A percentile compares a stretch with the other conserved stretches of the same genome.
Conservation (phyloP, 1,140 invertebrate genomes). For the Tetramorium simillimum region DNA sequence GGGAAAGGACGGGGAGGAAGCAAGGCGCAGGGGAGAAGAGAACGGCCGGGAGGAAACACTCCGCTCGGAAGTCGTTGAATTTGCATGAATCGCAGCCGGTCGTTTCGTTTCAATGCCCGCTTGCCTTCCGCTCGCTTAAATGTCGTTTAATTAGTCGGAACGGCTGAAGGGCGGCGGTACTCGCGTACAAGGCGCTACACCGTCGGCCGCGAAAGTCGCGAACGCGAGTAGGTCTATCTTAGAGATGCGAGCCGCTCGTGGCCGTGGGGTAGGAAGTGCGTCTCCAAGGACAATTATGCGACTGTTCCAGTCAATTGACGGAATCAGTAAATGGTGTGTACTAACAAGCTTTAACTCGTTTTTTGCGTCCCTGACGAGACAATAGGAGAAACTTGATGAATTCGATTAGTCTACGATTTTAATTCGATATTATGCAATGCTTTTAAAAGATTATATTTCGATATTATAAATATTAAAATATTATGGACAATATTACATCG, state of each 20-base stretch:
- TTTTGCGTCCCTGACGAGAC: neutral
- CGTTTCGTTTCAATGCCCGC: constrained; percentile 73
- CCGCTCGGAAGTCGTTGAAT: constrained; percentile 73
- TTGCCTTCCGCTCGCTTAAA: constrained; percentile 68
- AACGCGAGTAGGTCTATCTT: neutral
- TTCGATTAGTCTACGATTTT: neutral
- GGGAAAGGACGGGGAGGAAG: neutral
- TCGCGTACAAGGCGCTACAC: constrained; percentile 51
- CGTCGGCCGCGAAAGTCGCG: constrained; percentile 19
- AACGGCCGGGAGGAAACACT: constrained; percentile 56
- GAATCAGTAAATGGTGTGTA: constrained; percentile 19
- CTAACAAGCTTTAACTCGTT: constrained; percentile 33
- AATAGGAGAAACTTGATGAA: constrained; percentile 9
- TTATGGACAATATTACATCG: neutral
- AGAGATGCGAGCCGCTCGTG: neutral
- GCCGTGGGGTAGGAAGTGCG: neutral
- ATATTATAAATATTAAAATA: neutral
- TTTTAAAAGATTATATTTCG: neutral
- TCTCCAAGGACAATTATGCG: constrained; percentile 46
- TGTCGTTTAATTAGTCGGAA: constrained; percentile 74
- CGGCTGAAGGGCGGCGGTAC: constrained; percentile 54
- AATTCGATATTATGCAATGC: neutral
- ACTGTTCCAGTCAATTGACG: constrained; percentile 24
- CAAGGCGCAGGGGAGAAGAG: constrained; percentile 2
- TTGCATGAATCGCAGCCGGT: constrained; percentile 73